A percentile compares a stretch with the other conserved stretches of the same genome.
These are phyloP conservation scores for Otolemur crassicaudatus DNA, from an alignment of 2,797 vertebrate species.

Conservation along the genomic window DNA sequence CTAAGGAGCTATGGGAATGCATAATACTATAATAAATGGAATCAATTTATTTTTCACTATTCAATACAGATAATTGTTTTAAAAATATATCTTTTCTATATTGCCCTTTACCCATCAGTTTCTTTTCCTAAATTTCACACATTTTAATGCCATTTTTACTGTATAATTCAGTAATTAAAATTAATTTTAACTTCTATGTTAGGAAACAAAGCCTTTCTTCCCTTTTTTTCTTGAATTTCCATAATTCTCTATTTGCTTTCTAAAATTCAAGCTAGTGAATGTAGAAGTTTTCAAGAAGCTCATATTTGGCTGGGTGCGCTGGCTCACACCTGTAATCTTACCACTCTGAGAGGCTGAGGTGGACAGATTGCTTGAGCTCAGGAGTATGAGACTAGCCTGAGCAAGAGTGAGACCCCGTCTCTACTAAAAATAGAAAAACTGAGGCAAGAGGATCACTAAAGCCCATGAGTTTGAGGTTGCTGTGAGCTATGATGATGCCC, in stretches of 20 bases:
- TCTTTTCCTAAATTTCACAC: slow-evolving; percentile 24
- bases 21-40: slow-evolving; percentile 13
- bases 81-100: neutral
- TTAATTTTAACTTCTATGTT: neutral
- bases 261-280: neutral
- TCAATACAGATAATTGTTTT: slow-evolving; percentile 26
- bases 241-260: neutral
- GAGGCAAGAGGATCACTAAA: too few species aligned
- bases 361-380: too few species aligned
- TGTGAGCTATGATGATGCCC: too few species aligned
- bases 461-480: too few species aligned
- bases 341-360: too few species aligned
- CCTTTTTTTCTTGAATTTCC: neutral
- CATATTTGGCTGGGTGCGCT: neutral
- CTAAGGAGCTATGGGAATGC: neutral
- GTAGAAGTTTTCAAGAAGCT: neutral
- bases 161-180: slow-evolving; percentile 33
- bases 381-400: too few species aligned
- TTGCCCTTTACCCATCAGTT: neutral
- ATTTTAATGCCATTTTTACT: neutral
- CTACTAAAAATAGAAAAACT: too few species aligned
- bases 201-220: neutral
- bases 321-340: too few species aligned
- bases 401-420: too few species aligned
- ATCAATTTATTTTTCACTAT: slow-evolving; percentile 1